These are phyloP conservation scores for Listronotus oregonensis DNA, from an alignment of 1,140 invertebrate species.

Conservation along the genomic window DNA sequence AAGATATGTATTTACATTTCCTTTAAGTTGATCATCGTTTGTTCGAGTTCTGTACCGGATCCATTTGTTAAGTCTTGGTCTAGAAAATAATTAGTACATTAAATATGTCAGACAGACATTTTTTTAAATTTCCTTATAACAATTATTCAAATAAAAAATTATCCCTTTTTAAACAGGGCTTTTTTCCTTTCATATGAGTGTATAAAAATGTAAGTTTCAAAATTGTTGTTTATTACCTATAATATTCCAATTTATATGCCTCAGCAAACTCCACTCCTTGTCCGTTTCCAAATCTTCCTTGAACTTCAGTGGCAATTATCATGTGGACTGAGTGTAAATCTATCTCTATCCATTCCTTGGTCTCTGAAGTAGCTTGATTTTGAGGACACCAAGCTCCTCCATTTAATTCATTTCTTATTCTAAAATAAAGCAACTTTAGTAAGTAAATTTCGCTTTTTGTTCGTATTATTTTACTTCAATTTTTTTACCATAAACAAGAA, in stretches of 20 bases:
- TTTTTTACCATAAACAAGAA: no score
- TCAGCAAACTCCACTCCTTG: conserved; percentile 79
- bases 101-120: no score
- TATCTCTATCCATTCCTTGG: conserved; percentile 78
- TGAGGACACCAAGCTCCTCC: conserved; percentile 69
- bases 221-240: conserved; percentile 60
- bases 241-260: conserved; percentile 78
- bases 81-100: neutral
- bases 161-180: no score
- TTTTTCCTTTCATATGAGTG: no score
- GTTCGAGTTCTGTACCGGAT: conserved; percentile 69
- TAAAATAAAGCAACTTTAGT: conserved; percentile 14
- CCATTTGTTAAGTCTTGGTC: conserved; percentile 70
- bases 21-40: conserved; percentile 71
- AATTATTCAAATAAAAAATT: no score
- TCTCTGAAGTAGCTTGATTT: conserved; percentile 69
- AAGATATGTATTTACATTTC: conserved; percentile 84
- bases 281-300: conserved; percentile 87
- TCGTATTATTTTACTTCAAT: no score
- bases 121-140: no score
- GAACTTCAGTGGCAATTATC: conserved; percentile 80
- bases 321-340: conserved; percentile 73
- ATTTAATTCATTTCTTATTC: conserved; percentile 45
- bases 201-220: no score
- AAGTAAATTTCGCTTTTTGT: no score